phyloP scores from a whole-genome alignment of 2,113 vertebrate species.

The Catharus minimus region DNA sequence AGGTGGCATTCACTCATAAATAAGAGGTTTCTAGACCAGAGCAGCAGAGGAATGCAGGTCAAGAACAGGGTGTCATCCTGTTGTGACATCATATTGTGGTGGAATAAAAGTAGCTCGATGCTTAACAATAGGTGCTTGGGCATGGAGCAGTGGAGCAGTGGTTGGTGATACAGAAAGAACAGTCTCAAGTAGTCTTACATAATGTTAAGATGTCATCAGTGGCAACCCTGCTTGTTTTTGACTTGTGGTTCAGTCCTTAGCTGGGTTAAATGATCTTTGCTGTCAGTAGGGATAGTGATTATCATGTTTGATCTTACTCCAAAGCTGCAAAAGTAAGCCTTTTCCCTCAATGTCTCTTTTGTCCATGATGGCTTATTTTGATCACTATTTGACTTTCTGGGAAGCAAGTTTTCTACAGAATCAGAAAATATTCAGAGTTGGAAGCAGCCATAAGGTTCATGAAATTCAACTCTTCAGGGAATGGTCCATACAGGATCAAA shows the following conservation, averaged over 20 bases:
- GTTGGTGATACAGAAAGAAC: background rate
- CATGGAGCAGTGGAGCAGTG: background rate
- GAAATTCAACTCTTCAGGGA: background rate
- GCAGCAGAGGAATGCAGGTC: background rate
- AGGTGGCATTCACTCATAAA: background rate
- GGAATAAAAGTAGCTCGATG: rapidly evolving
- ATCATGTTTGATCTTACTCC: background rate
- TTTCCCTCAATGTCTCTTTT: background rate
- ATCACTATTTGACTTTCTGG: background rate
- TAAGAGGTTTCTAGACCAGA: background rate
- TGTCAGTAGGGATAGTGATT: background rate
- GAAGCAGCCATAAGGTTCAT: background rate
- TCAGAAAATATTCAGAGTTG: background rate
- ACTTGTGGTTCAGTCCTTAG: background rate
- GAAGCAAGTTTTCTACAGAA: background rate
- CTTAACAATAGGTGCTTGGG: rapidly evolving
- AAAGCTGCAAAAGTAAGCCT: background rate
- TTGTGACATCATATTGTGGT: background rate
- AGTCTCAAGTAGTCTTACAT: background rate
- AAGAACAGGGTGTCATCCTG: background rate
- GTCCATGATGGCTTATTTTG: background rate
- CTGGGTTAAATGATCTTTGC: background rate
- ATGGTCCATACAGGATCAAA: background rate
- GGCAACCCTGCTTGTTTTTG: background rate
- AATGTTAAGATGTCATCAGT: background rate